These are phyloP conservation scores for Suncus etruscus DNA, from an alignment of 2,113 vertebrate species.

Conservation along the genomic window DNA sequence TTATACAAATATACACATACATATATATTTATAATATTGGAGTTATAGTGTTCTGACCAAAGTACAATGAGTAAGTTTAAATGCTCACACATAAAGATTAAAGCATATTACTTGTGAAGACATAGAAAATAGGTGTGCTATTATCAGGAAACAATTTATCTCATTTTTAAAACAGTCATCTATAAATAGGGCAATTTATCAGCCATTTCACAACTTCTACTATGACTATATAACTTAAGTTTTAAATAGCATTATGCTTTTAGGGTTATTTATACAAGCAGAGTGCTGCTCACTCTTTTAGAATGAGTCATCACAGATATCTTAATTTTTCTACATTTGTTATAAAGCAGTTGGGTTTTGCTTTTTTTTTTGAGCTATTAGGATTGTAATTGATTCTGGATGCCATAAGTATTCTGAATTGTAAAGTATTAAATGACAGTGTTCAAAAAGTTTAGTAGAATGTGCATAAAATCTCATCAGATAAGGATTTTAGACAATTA, in stretches of 20 bases:
- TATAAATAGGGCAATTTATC: conserved; percentile 66
- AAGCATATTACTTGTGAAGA: background rate
- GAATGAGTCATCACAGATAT: conserved; percentile 39
- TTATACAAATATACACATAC: no score
- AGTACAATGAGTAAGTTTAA: background rate
- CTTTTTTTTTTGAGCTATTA: background rate
- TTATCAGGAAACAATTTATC: conserved; percentile 54
- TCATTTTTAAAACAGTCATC: conserved; percentile 46
- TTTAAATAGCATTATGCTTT: conserved; percentile 68
- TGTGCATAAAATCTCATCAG: conserved; percentile 7
- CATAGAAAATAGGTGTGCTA: background rate
- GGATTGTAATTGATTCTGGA: conserved; percentile 11
- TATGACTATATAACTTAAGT: conserved; percentile 30
- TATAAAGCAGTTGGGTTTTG: conserved; percentile 3
- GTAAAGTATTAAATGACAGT: conserved; percentile 11
- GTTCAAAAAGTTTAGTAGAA: background rate
- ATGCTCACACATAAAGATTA: background rate
- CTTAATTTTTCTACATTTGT: conserved; percentile 57
- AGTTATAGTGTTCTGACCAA: conserved; percentile 33
- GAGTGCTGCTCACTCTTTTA: conserved; percentile 42
- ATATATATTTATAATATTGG: no score
- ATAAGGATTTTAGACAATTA: background rate
- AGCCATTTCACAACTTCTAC: conserved; percentile 45
- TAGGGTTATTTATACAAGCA: conserved; percentile 68
- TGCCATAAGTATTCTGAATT: background rate